These are phyloP conservation scores for Epizoanthus fatuus DNA, from an alignment of 92 coral and sea anemone species.

Conservation along the genomic window DNA sequence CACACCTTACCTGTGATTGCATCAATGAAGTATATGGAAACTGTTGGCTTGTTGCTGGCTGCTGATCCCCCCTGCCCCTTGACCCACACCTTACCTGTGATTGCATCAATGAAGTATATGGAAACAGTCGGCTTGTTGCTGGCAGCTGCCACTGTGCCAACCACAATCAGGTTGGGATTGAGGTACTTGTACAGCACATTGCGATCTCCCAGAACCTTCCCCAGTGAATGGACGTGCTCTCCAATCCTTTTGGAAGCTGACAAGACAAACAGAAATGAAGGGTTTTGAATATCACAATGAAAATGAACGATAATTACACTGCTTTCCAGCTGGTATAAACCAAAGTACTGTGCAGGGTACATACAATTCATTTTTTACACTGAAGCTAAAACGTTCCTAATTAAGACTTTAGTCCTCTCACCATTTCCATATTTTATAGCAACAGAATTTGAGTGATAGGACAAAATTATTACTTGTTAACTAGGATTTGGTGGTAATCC, in stretches of 20 bases:
- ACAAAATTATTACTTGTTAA: no score
- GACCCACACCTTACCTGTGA: constrained; percentile 78
- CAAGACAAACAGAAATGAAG: background rate
- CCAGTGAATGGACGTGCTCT: constrained; percentile 98
- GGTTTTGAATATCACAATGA: no score
- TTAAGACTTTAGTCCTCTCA: no score
- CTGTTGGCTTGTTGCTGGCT: constrained; percentile 81
- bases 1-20: constrained; percentile 87
- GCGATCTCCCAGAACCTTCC: constrained; percentile 98
- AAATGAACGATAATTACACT: no score
- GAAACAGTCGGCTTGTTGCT: constrained; percentile 87
- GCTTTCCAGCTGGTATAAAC: no score
- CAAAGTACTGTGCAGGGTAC: no score
- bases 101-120: constrained; percentile 90
- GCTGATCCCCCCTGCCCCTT: constrained; percentile 33
- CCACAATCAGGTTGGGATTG: constrained; percentile 92
- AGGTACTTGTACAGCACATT: constrained; percentile 96
- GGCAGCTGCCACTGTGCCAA: constrained; percentile 87
- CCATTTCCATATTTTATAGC: no score
- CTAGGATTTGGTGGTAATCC: no score
- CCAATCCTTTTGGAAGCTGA: constrained; percentile 82
- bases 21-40: constrained; percentile 90
- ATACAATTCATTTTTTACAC: no score
- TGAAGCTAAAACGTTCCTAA: no score
- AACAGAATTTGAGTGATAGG: no score